Percentiles rank a stretch among this genome's conserved stretches.
Conservation (phyloP, 1,140 invertebrate genomes). For the Homarus americanus region DNA sequence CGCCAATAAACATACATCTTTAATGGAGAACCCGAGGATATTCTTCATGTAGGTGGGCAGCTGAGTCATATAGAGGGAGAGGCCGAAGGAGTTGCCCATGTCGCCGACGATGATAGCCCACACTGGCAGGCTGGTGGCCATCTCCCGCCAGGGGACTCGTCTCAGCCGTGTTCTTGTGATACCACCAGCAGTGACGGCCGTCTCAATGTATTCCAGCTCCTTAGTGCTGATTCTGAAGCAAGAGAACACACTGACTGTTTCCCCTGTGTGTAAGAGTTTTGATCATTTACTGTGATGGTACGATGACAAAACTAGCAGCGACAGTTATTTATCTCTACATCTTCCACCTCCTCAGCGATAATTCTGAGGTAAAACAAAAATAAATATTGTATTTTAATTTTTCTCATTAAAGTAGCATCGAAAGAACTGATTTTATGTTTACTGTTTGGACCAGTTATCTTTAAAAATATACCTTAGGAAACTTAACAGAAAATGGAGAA, state of each 20-base stretch:
- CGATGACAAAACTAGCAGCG: too few species aligned
- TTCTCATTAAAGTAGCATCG: too few species aligned
- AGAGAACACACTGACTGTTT: neutral
- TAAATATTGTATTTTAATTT: too few species aligned
- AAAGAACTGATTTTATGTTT: too few species aligned
- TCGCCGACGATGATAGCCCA: constrained; percentile 4
- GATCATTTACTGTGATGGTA: too few species aligned
- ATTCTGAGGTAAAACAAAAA: too few species aligned
- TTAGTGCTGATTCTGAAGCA: constrained; percentile 27
- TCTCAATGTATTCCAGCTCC: constrained; percentile 44
- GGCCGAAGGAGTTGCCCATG: constrained; percentile 25
- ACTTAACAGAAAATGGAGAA: too few species aligned
- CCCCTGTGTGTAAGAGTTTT: too few species aligned
- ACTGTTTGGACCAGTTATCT: too few species aligned
- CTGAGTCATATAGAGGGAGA: neutral
- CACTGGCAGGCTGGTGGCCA: constrained; percentile 11
- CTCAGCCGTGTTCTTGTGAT: neutral
- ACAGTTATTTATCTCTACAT: too few species aligned
- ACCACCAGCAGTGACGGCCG: neutral
- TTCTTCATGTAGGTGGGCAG: constrained; percentile 58
- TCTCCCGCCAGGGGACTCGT: constrained; percentile 25
- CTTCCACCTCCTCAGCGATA: too few species aligned
- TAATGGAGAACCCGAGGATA: constrained; percentile 52
- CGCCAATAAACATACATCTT: neutral
- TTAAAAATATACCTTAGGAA: too few species aligned